These are phyloP conservation scores for Acipenser ruthenus DNA, from an alignment of 2,797 vertebrate species.

Conservation along the genomic window DNA sequence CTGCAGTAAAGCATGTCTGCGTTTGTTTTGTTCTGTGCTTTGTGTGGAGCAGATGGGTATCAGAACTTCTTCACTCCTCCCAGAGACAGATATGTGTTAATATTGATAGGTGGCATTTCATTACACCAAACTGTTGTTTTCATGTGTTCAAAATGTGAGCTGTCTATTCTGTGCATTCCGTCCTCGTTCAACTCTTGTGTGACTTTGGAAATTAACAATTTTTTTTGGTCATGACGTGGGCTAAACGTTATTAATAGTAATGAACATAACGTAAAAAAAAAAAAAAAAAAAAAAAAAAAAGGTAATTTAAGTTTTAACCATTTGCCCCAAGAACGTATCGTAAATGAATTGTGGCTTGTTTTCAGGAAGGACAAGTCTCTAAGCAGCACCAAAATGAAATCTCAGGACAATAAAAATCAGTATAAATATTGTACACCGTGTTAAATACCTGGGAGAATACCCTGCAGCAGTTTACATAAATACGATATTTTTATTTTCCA, in stretches of 20 bases:
- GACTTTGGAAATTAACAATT: too few relatives aligned
- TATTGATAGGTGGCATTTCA: constrained; percentile 34
- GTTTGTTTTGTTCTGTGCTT: constrained; percentile 27
- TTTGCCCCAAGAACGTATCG: too few relatives aligned
- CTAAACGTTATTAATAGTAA: too few relatives aligned
- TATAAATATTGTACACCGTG: too few relatives aligned
- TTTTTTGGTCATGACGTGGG: too few relatives aligned
- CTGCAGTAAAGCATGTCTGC: background rate
- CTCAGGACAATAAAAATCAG: too few relatives aligned
- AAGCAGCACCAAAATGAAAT: background rate
- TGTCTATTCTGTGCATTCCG: constrained; percentile 9
- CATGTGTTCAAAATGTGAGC: constrained; percentile 12
- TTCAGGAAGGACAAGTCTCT: constrained; percentile 59
- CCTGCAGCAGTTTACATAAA: too few relatives aligned
- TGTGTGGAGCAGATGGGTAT: constrained; percentile 46
- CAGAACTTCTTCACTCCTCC: constrained; percentile 27
- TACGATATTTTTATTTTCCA: too few relatives aligned
- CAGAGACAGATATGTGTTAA: constrained; percentile 46
- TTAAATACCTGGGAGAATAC: too few relatives aligned
- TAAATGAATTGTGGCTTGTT: constrained; percentile 7
- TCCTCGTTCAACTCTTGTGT: background rate
- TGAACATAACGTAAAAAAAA: too few relatives aligned
- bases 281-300: too few relatives aligned
- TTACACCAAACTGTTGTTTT: constrained; percentile 43
- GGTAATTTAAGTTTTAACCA: too few relatives aligned